These are phyloP conservation scores for Beroe ovata DNA, from an alignment of 37 sponge, comb jelly and placozoan species.

Conservation along the genomic window DNA sequence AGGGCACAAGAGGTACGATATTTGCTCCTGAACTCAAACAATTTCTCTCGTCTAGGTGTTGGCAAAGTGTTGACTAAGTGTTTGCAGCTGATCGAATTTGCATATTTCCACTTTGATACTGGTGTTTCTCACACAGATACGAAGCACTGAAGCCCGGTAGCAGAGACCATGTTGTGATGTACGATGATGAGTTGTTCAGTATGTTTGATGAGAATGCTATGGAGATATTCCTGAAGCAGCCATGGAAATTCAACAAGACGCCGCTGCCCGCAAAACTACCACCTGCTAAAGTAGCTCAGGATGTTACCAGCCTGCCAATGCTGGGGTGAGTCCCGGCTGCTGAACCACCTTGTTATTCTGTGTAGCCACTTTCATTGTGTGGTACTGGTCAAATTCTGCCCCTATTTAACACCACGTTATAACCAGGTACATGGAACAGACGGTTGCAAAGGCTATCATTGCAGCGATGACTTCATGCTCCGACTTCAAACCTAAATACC, in stretches of 20 bases:
- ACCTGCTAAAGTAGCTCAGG: slow-evolving; percentile 75
- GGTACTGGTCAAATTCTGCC: too few relatives aligned
- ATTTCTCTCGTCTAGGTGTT: too few relatives aligned
- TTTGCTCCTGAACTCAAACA: too few relatives aligned
- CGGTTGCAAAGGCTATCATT: slow-evolving; percentile 79
- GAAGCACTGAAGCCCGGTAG: slow-evolving; percentile 82
- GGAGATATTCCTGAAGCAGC: slow-evolving; percentile 84
- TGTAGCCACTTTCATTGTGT: too few relatives aligned
- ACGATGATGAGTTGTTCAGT: slow-evolving; percentile 79
- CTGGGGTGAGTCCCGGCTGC: slow-evolving; percentile 71
- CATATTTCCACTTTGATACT: too few relatives aligned
- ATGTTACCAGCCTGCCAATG: slow-evolving; percentile 81
- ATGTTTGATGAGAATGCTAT: slow-evolving; percentile 73
- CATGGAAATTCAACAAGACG: slow-evolving; percentile 71
- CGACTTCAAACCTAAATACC: slow-evolving; percentile 84
- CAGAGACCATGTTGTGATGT: slow-evolving; percentile 74
- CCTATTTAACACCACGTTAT: too few relatives aligned
- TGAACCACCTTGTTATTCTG: not conserved
- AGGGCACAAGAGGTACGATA: slow-evolving; percentile 77
- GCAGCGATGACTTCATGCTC: slow-evolving; percentile 85
- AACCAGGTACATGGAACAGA: slow-evolving; percentile 88
- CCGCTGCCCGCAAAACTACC: slow-evolving; percentile 86
- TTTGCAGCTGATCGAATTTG: too few relatives aligned
- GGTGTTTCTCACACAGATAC: too few relatives aligned
- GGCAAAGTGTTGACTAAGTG: too few relatives aligned